Percentiles rank a stretch among this genome's conserved stretches.
Evolutionary conservation across 2,888 invertebrate genomes (phyloP).

Genomic region (Hetaerina titia): DNA sequence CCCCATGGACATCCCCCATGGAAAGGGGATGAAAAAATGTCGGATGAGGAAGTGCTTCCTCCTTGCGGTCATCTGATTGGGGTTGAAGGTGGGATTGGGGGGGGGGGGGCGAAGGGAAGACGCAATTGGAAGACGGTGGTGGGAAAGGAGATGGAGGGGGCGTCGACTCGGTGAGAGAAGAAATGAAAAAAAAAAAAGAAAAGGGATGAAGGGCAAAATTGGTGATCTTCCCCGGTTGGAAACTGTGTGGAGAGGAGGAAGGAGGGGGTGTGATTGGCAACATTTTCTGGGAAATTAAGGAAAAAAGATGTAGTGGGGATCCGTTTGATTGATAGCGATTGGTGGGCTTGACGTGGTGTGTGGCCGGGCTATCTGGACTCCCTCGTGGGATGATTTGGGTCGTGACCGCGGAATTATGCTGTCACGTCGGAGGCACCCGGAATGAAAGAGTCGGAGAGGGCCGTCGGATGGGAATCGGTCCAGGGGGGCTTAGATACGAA

Average conservation of each 20-base stretch:
- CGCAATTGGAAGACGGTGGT: not conserved
- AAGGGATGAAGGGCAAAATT: not conserved
- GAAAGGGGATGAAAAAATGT: conserved; percentile 3
- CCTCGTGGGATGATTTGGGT: not conserved
- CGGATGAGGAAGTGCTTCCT: not conserved
- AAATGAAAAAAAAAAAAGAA: not conserved
- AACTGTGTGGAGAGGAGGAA: not conserved
- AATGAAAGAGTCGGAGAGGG: not conserved
- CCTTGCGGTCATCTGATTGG: not conserved
- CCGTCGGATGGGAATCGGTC: conserved; percentile 24
- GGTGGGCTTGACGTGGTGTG: not conserved
- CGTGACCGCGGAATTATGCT: conserved; percentile 11
- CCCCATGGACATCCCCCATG: too few relatives aligned
- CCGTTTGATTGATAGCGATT: conserved; percentile 16
- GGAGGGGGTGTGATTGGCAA: not conserved
- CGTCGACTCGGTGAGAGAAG: not conserved
- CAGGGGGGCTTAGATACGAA: not conserved
- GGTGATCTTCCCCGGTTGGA: not conserved
- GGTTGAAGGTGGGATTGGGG: not conserved
- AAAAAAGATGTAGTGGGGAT: not conserved
- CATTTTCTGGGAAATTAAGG: not conserved
- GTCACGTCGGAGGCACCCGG: not conserved
- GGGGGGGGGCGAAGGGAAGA: too few relatives aligned
- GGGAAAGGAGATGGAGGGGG: not conserved
- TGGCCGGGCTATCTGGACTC: not conserved